Conservation (phyloP, 2,888 invertebrate genomes). For the Ypsolopha sequella region DNA sequence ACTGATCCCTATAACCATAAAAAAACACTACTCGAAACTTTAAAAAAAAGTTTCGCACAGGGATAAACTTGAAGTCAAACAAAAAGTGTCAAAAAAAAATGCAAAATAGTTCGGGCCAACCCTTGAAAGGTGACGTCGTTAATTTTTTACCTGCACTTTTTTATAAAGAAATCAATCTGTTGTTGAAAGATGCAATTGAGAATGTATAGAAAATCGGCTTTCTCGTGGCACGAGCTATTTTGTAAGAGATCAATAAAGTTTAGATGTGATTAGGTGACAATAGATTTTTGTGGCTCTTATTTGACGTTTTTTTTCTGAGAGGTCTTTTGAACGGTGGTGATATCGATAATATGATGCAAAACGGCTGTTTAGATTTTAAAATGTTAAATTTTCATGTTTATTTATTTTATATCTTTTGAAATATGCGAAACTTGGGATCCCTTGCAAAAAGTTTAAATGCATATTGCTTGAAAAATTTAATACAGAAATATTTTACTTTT, state of each 20-base stretch:
- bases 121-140: background rate
- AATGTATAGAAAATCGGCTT: background rate
- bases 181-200: background rate
- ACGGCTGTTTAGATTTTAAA: too few relatives aligned
- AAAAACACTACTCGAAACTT: conserved; percentile 28
- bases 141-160: conserved; percentile 7
- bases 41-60: conserved; percentile 27
- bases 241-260: conserved; percentile 7
- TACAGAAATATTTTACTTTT: too few relatives aligned
- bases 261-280: conserved; percentile 2
- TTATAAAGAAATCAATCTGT: background rate
- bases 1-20: conserved; percentile 17
- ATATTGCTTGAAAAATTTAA: too few relatives aligned
- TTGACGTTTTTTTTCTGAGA: background rate
- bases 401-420: too few relatives aligned
- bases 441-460: too few relatives aligned
- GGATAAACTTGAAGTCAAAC: conserved; percentile 23
- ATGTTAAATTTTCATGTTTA: too few relatives aligned
- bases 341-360: background rate
- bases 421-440: too few relatives aligned
- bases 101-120: conserved; percentile 12
- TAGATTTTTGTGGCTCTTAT: conserved; percentile 4
- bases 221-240: conserved; percentile 4
- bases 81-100: conserved; percentile 23
- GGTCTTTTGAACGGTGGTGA: background rate